Evolutionary conservation across 2,888 invertebrate genomes (phyloP), one percentile per base, ranked within the genome.

Genomic region (Orthonevra nobilis): DNA sequence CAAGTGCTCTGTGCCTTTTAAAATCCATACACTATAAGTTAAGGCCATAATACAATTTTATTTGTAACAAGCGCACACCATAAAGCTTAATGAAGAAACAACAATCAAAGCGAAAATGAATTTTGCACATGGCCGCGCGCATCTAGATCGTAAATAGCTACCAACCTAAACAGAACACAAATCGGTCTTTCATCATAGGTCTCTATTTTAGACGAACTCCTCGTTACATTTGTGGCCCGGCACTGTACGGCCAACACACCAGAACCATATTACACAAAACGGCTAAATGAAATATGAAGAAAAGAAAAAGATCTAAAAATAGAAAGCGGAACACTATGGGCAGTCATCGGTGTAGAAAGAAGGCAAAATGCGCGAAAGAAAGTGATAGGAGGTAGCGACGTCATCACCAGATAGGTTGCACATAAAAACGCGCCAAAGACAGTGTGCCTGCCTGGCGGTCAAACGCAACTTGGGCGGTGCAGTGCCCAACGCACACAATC

Each of bases 301-400:
- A 52, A 56, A 56, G 42, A 56, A 61, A 14, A 54, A 32, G 28
- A 46, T 72, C 72, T 77, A 77, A 72, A 77, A 72, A 77, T 77
- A 77, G 77, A 77, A 77, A 77, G 77, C 77, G 77, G 77, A 77
- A 77, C 77, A 68, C 66, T 72, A 77, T 72, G 64, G 46, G 70
- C 60, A 77, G 34, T 60, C 60, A 77, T 64, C 58, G 54, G 54
- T 23, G 72, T 60, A 60, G 64, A 72, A 70, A 69, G 56, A 52
- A 28, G 48, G 19, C 34, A 60, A 20, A 58, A 42, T n/a, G n/a
- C 26, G 19, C 34, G 9, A 30, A 66, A 74, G 73, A 74, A 74
- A 66, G 60, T 68, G 46, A 38, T 56, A 48, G 61, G 54, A 61
- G 61, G 68, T 61, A 38, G 60, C 69, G 56, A 70, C 77, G 72